These are phyloP conservation scores for Bombus confusus DNA, from an alignment of 1,140 invertebrate species.

Conservation along the genomic window DNA sequence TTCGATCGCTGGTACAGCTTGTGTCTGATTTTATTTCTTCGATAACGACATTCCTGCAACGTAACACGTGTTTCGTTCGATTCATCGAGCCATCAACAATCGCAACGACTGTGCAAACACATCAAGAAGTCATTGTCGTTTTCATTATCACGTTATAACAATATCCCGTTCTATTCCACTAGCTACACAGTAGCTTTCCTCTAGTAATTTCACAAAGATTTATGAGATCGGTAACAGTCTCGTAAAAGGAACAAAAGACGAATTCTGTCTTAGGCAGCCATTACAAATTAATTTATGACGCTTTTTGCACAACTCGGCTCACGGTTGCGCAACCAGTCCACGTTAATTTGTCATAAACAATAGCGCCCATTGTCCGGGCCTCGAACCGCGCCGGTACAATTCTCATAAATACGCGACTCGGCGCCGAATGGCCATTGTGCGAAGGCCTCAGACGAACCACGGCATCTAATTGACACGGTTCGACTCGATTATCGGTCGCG, in stretches of 20 bases:
- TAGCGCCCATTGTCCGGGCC: conserved; percentile 26
- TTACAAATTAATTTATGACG: conserved; percentile 53
- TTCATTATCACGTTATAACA: not conserved
- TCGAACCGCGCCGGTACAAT: conserved; percentile 3
- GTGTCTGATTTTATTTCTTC: not conserved
- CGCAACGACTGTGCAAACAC: not conserved
- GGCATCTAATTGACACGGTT: conserved; percentile 55
- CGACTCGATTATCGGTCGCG: conserved; percentile 10
- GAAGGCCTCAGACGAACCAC: conserved; percentile 27
- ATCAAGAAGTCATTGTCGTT: not conserved
- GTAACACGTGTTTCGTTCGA: not conserved
- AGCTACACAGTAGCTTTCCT: not conserved
- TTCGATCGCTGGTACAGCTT: not conserved
- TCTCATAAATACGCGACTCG: conserved; percentile 46
- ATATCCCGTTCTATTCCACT: not conserved
- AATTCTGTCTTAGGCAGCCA: not conserved
- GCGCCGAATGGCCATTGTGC: conserved; percentile 48
- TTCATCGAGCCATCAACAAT: not conserved
- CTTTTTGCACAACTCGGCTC: not conserved
- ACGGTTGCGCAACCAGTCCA: conserved; percentile 29
- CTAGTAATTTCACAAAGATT: not conserved
- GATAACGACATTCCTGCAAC: too few relatives aligned
- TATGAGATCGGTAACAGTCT: not conserved
- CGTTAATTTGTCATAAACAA: conserved; percentile 59
- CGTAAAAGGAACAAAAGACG: conserved; percentile 5